These are phyloP conservation scores for Beaufortia kweichowensis DNA, from an alignment of 2,113 vertebrate genomes.

Conservation along the genomic window DNA sequence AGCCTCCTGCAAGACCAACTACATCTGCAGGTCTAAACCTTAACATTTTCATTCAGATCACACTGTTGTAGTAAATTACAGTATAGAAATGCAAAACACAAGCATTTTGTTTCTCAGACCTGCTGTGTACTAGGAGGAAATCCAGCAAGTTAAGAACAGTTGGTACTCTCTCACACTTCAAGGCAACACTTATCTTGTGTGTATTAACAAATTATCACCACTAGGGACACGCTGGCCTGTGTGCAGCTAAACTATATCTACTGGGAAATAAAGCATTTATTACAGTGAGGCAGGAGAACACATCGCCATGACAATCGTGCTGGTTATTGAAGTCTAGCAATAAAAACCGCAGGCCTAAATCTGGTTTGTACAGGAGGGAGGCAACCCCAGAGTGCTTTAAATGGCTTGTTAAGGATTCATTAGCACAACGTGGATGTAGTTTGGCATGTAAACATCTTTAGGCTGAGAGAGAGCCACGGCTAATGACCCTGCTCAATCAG, in stretches of 20 bases:
- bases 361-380: constrained; percentile 32
- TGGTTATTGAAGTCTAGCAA: constrained; percentile 52
- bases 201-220: constrained; percentile 17
- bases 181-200: constrained; percentile 5
- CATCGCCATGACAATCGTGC: constrained; percentile 4
- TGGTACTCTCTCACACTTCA: background rate
- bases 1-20: constrained; percentile 93
- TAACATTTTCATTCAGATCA: no score
- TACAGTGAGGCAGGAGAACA: constrained; percentile 29
- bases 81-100: background rate
- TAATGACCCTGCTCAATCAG: constrained; percentile 42
- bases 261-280: constrained; percentile 53
- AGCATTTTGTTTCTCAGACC: background rate
- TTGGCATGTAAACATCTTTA: constrained; percentile 22
- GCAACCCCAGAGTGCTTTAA: constrained; percentile 20
- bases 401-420: constrained; percentile 50
- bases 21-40: constrained; percentile 91
- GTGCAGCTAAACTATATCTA: constrained; percentile 21
- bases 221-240: constrained; percentile 16
- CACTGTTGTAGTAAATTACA: no score
- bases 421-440: constrained; percentile 40
- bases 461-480: background rate
- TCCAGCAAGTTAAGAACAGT: background rate
- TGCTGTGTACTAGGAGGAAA: no score
- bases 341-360: constrained; percentile 45